These are phyloP conservation scores for Halcyon senegalensis DNA, from an alignment of 2,113 vertebrate species.

Conservation along the genomic window DNA sequence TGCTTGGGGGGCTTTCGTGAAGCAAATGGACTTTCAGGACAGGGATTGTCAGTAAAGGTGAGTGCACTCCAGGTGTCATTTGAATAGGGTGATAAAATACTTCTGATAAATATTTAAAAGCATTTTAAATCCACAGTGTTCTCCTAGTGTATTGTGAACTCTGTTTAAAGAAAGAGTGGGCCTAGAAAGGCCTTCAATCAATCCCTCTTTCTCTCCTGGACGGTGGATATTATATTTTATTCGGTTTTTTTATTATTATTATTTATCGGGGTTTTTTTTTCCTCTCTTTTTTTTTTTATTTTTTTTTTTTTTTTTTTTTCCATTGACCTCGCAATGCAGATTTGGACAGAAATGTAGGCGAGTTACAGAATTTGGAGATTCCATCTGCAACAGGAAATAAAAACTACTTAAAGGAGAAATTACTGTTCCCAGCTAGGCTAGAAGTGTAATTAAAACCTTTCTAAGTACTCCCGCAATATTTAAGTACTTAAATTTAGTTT, in stretches of 20 bases:
- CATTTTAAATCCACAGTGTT: conserved; percentile 72
- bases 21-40: conserved; percentile 79
- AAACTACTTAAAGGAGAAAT: not conserved
- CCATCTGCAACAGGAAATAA: not conserved
- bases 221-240: not conserved
- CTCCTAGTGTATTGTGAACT: conserved; percentile 55
- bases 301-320: not conserved
- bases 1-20: conserved; percentile 76
- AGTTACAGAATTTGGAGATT: not conserved
- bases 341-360: not conserved
- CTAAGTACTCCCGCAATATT: not conserved
- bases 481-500: not conserved
- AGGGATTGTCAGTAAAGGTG: conserved; percentile 83
- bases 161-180: conserved; percentile 73
- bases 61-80: conserved; percentile 81
- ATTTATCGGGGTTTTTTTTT: not conserved
- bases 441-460: conserved; percentile 24
- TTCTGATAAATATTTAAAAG: conserved; percentile 83
- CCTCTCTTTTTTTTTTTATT: not conserved
- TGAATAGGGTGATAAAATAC: conserved; percentile 76
- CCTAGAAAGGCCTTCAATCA: conserved; percentile 65
- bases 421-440: not conserved
- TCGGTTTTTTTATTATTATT: not conserved
- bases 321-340: not conserved
- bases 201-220: conserved; percentile 37